Conservation (phyloP, 2,113 vertebrate species). For the Protomyctophum bolini region DNA sequence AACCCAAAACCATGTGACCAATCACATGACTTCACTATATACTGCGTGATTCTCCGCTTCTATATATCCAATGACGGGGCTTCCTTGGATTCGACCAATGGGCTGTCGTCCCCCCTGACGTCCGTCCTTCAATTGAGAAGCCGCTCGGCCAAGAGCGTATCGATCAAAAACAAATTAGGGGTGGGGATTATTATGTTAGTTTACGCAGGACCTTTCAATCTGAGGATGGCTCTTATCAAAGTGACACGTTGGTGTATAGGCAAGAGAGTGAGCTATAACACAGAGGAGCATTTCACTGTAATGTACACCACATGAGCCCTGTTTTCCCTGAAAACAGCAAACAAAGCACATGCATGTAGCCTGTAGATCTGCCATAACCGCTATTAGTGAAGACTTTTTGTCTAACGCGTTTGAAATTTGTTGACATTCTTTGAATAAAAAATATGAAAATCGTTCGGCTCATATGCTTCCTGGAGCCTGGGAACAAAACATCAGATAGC, state of each 20-base stretch:
- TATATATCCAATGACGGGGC: conserved; percentile 19
- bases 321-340: no score
- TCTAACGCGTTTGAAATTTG: no score
- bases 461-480: background rate
- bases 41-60: background rate
- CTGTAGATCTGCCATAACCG: no score
- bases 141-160: conserved; percentile 32
- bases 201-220: conserved; percentile 10
- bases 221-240: background rate
- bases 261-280: conserved; percentile 10
- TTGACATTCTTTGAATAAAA: no score
- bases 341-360: no score
- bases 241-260: background rate
- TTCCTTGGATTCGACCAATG: conserved; percentile 9
- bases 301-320: no score
- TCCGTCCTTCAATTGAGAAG: conserved; percentile 22
- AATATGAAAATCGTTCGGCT: no score
- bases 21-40: conserved; percentile 48
- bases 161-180: conserved; percentile 47
- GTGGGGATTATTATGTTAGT: conserved; percentile 17
- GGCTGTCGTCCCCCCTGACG: conserved; percentile 6
- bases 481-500: conserved; percentile 11
- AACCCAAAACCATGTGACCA: conserved; percentile 46
- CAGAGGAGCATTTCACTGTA: background rate
- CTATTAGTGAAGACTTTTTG: no score